Base-by-base conservation (phyloP, 2,113 vertebrate species). In the Oreochromis aureus region DNA sequence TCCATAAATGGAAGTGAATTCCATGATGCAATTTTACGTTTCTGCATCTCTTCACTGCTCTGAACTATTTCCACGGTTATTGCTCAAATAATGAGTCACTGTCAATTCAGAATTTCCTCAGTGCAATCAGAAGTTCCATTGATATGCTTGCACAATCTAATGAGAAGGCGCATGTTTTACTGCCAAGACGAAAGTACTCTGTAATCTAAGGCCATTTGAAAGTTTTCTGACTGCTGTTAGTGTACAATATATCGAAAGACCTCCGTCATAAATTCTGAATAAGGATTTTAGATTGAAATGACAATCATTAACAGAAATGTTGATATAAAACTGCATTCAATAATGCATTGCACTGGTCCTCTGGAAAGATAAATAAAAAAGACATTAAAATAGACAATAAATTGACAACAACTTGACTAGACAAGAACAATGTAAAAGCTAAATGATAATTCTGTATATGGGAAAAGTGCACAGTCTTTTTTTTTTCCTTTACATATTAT, bases 391-490 rank as follows among this genome's bases (percentile, higher is more conserved):
- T 15, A 92, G 79, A 90, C 81, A 89, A 84, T 78, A 32, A 10
- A 80, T 59, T 82, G 76, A 91, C 83, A 87, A 58, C 59, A 91
- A 82, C 54, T 84, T 41, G 30, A 86, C 73, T 19, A 32, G 82
- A 94, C 66, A 66, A 84, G 81, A 87, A 89, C 81, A 85, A 93
- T 81, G 59, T 82, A 87, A 85, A 90, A 92, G 90, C 92, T 91
- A 92, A 95, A 87, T 90, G 86, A 93, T 90, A 96, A 96, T 91
- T 96, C 94, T 94, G 93, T 93, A 93, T 92, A 91, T 96, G 95
- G 95, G 96, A 97, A 97, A 98, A 97, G 97, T 98, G 97, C 97
- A 97, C 94, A 91, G 96, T 97, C 87, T 91, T 53, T 89, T 91
- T 91, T 90, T 90, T 79, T 96, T 93, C 76, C 53, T 92, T 90